These are phyloP conservation scores for Linepithema humile DNA, from an alignment of 1,140 invertebrate genomes.

Conservation along the genomic window DNA sequence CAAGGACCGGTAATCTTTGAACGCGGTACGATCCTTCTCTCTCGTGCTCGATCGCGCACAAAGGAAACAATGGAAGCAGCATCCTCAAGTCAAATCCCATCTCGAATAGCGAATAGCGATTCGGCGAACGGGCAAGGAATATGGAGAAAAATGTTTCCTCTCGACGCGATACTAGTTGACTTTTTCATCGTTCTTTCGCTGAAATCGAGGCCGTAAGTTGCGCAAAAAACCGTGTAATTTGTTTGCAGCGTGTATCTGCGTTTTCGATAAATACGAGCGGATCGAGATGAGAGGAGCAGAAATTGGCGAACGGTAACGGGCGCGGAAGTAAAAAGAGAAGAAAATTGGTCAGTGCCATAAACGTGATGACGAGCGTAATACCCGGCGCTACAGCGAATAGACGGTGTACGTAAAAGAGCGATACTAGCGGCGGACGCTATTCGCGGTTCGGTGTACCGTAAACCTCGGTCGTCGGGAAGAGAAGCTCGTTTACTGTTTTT, in stretches of 20 bases:
- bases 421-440: constrained; percentile 8
- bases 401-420: background rate
- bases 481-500: constrained; percentile 43
- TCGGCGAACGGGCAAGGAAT: no score
- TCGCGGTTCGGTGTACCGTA: constrained; percentile 44
- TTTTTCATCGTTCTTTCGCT: background rate
- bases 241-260: background rate
- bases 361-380: constrained; percentile 11
- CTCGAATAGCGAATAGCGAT: no score
- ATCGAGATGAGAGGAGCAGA: background rate
- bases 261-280: constrained; percentile 12
- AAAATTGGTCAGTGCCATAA: constrained; percentile 4
- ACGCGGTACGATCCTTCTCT: background rate
- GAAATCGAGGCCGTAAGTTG: background rate
- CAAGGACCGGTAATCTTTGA: constrained; percentile 7
- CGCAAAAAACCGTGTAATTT: background rate
- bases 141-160: no score
- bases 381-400: background rate
- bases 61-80: background rate
- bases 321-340: background rate
- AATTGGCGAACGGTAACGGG: constrained; percentile 1
- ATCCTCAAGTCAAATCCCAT: no score
- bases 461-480: constrained; percentile 29
- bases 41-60: background rate
- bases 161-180: no score